These are phyloP conservation scores for Myotis pilosus DNA, from an alignment of 2,797 vertebrate species.

Conservation along the genomic window DNA sequence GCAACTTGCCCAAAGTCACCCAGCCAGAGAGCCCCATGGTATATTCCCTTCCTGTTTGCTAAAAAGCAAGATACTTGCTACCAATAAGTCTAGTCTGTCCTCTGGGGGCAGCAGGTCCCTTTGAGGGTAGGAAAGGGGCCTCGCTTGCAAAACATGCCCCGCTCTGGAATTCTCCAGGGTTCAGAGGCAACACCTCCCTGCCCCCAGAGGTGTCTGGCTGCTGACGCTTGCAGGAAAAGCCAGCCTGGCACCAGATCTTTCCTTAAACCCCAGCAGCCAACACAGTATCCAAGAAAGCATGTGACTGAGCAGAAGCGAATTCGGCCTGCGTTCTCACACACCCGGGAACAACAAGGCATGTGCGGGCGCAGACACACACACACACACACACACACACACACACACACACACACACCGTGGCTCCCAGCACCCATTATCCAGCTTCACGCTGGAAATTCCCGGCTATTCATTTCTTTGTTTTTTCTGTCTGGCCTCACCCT, in stretches of 20 bases:
- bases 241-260: background rate
- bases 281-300: background rate
- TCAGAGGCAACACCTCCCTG: background rate
- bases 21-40: background rate
- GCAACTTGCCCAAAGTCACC: background rate
- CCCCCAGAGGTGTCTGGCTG: fast-evolving
- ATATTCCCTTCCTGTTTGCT: background rate
- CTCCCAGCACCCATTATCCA: background rate
- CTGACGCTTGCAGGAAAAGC: background rate
- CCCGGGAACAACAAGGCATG: background rate
- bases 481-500: slow-evolving; percentile 40
- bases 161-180: background rate
- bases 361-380: fast-evolving
- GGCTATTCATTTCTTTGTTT: slow-evolving; percentile 42
- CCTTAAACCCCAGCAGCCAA: background rate
- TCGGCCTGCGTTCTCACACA: background rate
- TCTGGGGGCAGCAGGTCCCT: background rate
- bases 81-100: background rate
- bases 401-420: fast-evolving
- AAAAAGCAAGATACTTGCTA: background rate
- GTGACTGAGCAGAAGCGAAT: background rate
- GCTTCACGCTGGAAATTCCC: slow-evolving; percentile 61
- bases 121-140: background rate
- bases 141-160: background rate
- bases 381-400: background rate